phyloP scores from a whole-genome alignment of 2,888 invertebrate genomes.

The Macrophya annulata region DNA sequence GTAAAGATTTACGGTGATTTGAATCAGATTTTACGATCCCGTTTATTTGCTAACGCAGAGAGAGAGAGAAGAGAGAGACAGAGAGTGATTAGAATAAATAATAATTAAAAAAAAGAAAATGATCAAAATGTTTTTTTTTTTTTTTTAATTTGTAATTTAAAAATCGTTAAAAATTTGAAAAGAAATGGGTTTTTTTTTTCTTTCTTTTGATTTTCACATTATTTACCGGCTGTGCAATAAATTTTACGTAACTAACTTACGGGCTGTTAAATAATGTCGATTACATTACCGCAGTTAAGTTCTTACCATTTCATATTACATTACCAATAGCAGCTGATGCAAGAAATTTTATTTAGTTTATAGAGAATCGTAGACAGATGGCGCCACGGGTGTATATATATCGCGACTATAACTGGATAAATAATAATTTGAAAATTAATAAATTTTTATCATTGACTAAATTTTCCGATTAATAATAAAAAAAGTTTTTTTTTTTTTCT shows the following conservation, averaged over 20 bases:
- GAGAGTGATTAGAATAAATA: neutral
- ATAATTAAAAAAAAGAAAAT: neutral
- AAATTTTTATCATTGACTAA: too few species aligned
- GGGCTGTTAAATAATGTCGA: neutral
- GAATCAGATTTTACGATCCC: neutral
- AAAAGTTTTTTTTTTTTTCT: too few species aligned
- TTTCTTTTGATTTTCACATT: neutral
- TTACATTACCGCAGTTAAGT: neutral
- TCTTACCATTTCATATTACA: neutral
- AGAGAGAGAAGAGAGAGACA: neutral
- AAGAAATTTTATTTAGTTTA: neutral
- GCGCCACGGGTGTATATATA: neutral
- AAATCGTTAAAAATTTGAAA: too few species aligned
- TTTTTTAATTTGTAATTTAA: neutral
- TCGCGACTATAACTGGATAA: neutral
- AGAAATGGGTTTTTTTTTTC: neutral
- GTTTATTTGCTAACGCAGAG: neutral
- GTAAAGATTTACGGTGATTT: too few species aligned
- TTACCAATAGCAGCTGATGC: neutral
- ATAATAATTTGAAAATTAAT: too few species aligned
- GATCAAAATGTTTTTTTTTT: neutral
- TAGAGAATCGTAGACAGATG: neutral
- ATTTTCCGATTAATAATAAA: too few species aligned
- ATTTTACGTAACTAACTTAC: neutral
- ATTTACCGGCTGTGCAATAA: neutral